Base-by-base conservation (phyloP, 2,797 vertebrate species). In the Eurystomus glaucurus region DNA sequence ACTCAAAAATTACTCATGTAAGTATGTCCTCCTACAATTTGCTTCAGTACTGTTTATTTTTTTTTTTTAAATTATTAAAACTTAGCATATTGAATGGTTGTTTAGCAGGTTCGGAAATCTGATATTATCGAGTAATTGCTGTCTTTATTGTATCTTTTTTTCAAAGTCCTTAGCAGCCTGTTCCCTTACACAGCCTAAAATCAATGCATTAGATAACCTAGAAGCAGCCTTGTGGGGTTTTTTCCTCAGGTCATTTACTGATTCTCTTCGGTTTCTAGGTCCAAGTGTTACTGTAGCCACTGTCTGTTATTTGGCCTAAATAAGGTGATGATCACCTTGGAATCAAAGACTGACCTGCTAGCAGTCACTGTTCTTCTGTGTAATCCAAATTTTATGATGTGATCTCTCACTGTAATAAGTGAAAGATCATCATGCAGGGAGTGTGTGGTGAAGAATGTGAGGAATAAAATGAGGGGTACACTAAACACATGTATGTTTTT, bases 221-320 rank as follows among this genome's bases (percentile, higher is more conserved):
- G 45, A 69, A 51, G 9, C 45, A 88, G 17, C 51, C 25, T 61
- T 17, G 14, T 15, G 10, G 0, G 0, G 1, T 20, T 22, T 66
- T 82, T 75, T 68, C 11, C 55, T 76, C 2, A 91, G 31, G 39
- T 28, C 4, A 33, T 19, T 64, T 62, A 35, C 25, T 52, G 14
- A 14, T 69, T 48, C 5, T 58, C 12, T 68, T 83, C 39, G 3
- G 1, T 23, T 86, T 57, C 39, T 46, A 54, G 17, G 35, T 43
- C 18, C 18, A 43, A 25, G 1, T 55, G 31, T 62, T 46, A 29
- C 29, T 37, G 6, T 35, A 52, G 11, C 12, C 29, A 25, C 28
- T 60, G 4, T 46, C 39, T 61, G 7, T 35, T 86, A 33, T 20
- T 82, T 75, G 13, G 18, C 20, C 31, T 57, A 60, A 72, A 31